Percentiles rank a stretch among this genome's conserved stretches.
Evolutionary conservation across 2,113 vertebrate genomes (phyloP).

Genomic region (Chamaetylas fuelleborni): DNA sequence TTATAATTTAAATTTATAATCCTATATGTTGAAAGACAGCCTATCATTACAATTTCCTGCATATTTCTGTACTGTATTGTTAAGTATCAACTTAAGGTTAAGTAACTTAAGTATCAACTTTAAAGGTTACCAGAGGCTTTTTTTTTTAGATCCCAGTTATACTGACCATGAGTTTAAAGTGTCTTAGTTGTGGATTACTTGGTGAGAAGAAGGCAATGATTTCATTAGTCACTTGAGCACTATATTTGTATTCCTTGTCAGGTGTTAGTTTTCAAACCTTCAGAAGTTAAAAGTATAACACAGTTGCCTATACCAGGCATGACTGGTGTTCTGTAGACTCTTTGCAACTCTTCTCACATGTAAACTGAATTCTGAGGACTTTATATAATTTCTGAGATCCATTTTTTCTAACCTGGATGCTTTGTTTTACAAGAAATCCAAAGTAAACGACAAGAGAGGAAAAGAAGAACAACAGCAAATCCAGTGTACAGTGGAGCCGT

Average conservation of each 20-base stretch:
- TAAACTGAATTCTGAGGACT: background rate
- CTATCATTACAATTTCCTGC: background rate
- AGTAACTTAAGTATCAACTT: background rate
- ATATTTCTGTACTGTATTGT: background rate
- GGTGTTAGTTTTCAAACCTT: background rate
- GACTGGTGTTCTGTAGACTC: background rate
- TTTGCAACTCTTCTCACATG: background rate
- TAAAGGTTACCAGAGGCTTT: background rate
- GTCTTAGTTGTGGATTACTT: background rate
- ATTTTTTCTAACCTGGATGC: conserved; percentile 46
- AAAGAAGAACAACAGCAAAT: conserved; percentile 97
- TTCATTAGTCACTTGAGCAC: background rate
- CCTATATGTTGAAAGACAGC: background rate
- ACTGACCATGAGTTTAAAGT: background rate
- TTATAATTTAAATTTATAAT: background rate
- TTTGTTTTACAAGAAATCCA: conserved; percentile 89
- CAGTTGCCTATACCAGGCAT: background rate
- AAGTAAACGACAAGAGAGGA: conserved; percentile 95
- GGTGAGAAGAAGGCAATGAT: background rate
- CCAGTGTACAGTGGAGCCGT: conserved; percentile 97
- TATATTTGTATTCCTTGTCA: background rate
- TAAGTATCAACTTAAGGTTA: background rate
- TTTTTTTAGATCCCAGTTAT: background rate
- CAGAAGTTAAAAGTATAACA: background rate
- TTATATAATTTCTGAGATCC: background rate